Evolutionary conservation across 2,888 invertebrate species (phyloP).

Genomic region (Calephelis perditalis): DNA sequence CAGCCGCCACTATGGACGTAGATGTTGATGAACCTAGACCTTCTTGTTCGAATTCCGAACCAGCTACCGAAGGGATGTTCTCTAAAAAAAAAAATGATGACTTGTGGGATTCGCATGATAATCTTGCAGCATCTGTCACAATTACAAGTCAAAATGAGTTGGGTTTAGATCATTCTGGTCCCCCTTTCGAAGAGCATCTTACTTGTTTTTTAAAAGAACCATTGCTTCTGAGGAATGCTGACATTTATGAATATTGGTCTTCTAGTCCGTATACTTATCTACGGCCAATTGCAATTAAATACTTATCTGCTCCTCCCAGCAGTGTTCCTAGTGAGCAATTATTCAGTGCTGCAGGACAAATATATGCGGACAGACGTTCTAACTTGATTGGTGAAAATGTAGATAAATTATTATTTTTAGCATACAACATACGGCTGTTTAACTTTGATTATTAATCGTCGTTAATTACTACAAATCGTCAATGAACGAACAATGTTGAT

Average conservation of each 20-base stretch:
- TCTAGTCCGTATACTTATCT: slow-evolving; percentile 14
- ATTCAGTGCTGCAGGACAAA: slow-evolving; percentile 24
- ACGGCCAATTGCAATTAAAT: slow-evolving; percentile 19
- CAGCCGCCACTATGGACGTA: slow-evolving; percentile 13
- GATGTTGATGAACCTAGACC: slow-evolving; percentile 15
- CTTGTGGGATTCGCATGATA: slow-evolving; percentile 14
- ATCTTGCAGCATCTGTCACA: slow-evolving; percentile 2
- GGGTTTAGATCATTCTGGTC: slow-evolving; percentile 11
- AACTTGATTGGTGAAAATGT: too few relatives aligned
- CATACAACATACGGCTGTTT: too few relatives aligned
- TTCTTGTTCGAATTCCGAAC: slow-evolving; percentile 15
- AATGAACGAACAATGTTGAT: too few relatives aligned
- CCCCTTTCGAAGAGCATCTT: slow-evolving; percentile 2
- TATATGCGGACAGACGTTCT: too few relatives aligned
- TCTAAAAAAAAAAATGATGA: slow-evolving; percentile 16
- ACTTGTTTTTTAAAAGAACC: slow-evolving; percentile 2
- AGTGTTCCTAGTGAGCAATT: slow-evolving; percentile 30
- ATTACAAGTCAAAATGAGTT: slow-evolving; percentile 14
- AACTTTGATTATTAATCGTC: neutral
- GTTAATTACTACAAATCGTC: too few relatives aligned
- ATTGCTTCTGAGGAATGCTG: slow-evolving; percentile 8
- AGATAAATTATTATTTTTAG: too few relatives aligned
- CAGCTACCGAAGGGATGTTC: slow-evolving; percentile 14
- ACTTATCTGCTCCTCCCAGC: slow-evolving; percentile 29
- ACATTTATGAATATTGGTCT: slow-evolving; percentile 14